Percentiles rank a stretch among this genome's conserved stretches.
These are phyloP conservation scores for Choloepus didactylus DNA, from an alignment of 2,797 vertebrate species.

Conservation along the genomic window DNA sequence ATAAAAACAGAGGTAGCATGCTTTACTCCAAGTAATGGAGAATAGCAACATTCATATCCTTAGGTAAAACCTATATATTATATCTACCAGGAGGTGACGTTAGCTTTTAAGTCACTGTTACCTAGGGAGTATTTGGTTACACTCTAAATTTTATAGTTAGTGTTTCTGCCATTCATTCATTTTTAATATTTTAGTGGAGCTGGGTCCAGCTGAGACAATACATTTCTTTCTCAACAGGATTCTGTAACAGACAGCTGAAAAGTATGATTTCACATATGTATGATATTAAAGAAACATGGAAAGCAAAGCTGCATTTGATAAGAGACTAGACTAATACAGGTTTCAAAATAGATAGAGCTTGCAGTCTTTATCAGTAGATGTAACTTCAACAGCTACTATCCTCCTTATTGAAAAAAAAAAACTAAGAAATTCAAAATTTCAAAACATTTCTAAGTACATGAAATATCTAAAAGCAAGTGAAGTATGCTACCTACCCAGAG, in stretches of 20 bases:
- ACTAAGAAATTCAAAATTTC: constrained; percentile 45
- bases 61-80: background rate
- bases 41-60: background rate
- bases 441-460: background rate
- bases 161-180: constrained; percentile 61
- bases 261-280: constrained; percentile 41
- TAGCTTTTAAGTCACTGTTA: constrained; percentile 50
- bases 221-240: constrained; percentile 65
- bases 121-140: constrained; percentile 10
- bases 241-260: constrained; percentile 55
- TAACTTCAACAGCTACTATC: background rate
- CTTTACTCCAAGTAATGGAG: constrained; percentile 36
- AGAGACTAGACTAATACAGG: background rate
- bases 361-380: constrained; percentile 37
- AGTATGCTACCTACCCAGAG: background rate
- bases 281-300: background rate
- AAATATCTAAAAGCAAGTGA: constrained; percentile 55
- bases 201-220: constrained; percentile 54
- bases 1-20: background rate
- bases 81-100: background rate
- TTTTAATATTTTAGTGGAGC: constrained; percentile 42
- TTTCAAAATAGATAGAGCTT: constrained; percentile 42
- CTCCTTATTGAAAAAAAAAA: background rate
- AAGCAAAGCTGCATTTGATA: constrained; percentile 53
- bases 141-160: constrained; percentile 59